Conservation (phyloP, 2,888 invertebrate species). For the Ptychoptera contaminata region DNA sequence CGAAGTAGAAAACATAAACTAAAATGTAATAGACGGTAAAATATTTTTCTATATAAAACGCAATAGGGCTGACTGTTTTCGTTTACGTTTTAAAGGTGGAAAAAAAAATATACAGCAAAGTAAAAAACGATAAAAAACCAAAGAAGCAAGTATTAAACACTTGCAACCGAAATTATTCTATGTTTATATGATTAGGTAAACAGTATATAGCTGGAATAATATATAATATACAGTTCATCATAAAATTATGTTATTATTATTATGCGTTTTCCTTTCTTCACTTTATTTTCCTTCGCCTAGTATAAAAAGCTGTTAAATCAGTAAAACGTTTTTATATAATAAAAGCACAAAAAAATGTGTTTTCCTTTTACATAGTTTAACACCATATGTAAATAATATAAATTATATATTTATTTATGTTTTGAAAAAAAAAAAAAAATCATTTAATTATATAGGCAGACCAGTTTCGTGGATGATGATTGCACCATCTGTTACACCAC, state of each 20-base stretch:
- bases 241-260: background rate
- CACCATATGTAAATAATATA: too few species aligned
- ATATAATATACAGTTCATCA: background rate
- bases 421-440: too few species aligned
- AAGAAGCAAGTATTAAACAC: too few species aligned
- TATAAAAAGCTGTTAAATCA: background rate
- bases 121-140: too few species aligned
- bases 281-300: slow-evolving; percentile 2
- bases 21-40: too few species aligned
- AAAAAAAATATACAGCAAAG: too few species aligned
- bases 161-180: too few species aligned
- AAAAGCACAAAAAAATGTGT: too few species aligned
- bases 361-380: background rate
- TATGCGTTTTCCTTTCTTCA: background rate
- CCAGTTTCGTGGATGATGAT: slow-evolving; percentile 79
- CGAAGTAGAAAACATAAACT: too few species aligned
- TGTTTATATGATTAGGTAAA: background rate
- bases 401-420: slow-evolving; percentile 3
- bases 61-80: too few species aligned
- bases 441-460: slow-evolving; percentile 37
- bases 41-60: too few species aligned
- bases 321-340: background rate
- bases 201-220: background rate
- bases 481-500: slow-evolving; percentile 80
- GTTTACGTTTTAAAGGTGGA: too few species aligned